Conservation (phyloP, 2,797 vertebrate species). For the Peromyscus nudipes region DNA sequence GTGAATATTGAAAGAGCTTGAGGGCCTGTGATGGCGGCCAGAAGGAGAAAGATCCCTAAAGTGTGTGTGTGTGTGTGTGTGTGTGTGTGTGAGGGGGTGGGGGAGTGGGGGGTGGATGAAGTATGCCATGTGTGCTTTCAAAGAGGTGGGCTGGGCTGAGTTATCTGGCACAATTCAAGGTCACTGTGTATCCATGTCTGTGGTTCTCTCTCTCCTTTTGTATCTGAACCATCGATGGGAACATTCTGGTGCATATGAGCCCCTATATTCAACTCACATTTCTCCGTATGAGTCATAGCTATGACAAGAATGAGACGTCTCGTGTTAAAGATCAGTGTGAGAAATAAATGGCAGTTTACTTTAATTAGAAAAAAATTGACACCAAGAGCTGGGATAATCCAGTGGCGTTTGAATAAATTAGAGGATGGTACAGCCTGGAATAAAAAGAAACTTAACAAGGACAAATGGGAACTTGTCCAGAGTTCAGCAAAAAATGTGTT, state of each 20-base stretch:
- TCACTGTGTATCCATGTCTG: neutral
- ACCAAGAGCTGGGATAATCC: conserved; percentile 86
- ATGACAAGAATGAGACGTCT: conserved; percentile 83
- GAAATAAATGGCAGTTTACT: conserved; percentile 82
- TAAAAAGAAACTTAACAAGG: conserved; percentile 86
- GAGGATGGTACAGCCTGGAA: conserved; percentile 83
- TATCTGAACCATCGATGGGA: conserved; percentile 31
- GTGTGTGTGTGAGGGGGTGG: too few species aligned
- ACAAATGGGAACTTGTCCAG: conserved; percentile 83
- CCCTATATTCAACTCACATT: conserved; percentile 75
- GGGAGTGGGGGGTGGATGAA: neutral
- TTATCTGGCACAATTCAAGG: neutral
- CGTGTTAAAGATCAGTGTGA: conserved; percentile 83
- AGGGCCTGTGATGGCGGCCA: neutral
- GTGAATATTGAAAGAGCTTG: neutral
- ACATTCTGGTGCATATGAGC: conserved; percentile 41
- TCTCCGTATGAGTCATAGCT: conserved; percentile 76
- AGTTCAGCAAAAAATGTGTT: neutral
- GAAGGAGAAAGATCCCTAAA: neutral
- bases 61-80: neutral
- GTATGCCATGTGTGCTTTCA: neutral
- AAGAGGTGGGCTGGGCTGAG: neutral
- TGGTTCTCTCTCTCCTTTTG: neutral
- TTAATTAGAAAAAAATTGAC: conserved; percentile 86
- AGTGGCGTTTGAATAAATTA: conserved; percentile 89